Conservation (phyloP, 2,797 vertebrate species). For the Notamacropus eugenii region DNA sequence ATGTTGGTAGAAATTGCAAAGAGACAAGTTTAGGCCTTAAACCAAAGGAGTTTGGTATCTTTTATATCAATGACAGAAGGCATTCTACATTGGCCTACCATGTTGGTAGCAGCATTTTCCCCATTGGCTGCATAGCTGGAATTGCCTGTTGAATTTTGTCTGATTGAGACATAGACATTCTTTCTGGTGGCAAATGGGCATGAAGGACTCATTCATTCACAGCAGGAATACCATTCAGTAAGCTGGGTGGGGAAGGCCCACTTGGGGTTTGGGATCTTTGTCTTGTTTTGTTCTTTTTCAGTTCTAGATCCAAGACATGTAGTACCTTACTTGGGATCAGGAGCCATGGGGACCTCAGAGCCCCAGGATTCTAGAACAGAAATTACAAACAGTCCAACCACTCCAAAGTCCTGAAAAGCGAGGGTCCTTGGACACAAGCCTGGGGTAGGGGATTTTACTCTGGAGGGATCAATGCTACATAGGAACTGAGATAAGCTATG, state of each 20-base stretch:
- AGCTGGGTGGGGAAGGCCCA: not conserved
- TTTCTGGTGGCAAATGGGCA: not conserved
- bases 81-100: not conserved
- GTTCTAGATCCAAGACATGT: not conserved
- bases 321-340: not conserved
- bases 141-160: not conserved
- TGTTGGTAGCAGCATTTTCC: not conserved
- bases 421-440: not conserved
- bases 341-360: not conserved
- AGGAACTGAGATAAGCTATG: not conserved
- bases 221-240: not conserved
- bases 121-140: not conserved
- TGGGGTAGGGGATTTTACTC: not conserved
- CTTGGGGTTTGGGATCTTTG: not conserved
- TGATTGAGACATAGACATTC: not conserved
- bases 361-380: not conserved
- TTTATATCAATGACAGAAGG: not conserved
- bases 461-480: not conserved
- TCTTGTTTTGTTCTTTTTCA: not conserved
- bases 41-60: not conserved
- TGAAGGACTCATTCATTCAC: not conserved
- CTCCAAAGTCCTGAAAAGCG: no score
- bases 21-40: not conserved
- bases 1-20: not conserved
- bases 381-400: not conserved